Conservation (phyloP, 2,113 vertebrate species). For the human (Homo sapiens) region GRCh38 chr1:13812501-13813000, state of each 20-base stretch:
- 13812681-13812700: too few species aligned
- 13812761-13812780: fast-evolving
- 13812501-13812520: neutral
- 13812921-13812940: neutral
- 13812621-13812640: too few species aligned
- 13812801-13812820: neutral
- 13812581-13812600: neutral
- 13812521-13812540: neutral
- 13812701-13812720: neutral
- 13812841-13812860: neutral
- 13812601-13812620: neutral
- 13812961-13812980: fast-evolving
- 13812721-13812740: fast-evolving
- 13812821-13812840: neutral
- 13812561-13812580: neutral
- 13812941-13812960: neutral
- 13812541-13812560: neutral
- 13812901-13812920: neutral
- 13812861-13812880: neutral
- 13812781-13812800: fast-evolving
- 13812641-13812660: neutral
- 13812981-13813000: fast-evolving
- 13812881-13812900: too few species aligned
- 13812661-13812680: too few species aligned
- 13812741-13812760: neutral